These are phyloP conservation scores for Sardina pilchardus DNA, from an alignment of 2,113 vertebrate species.

Conservation along the genomic window DNA sequence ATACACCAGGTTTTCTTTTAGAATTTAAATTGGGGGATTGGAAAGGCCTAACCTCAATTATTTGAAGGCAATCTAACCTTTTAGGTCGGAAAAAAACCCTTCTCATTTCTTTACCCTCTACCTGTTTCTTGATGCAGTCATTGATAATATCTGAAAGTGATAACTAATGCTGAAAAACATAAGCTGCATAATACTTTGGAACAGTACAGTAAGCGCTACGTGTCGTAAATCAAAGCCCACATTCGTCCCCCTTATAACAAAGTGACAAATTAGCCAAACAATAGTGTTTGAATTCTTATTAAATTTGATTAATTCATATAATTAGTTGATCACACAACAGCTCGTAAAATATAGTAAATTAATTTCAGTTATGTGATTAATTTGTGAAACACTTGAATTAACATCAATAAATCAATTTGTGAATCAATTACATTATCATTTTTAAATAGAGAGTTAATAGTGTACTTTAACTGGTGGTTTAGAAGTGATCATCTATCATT, in stretches of 20 bases:
- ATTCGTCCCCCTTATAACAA: conserved; percentile 72
- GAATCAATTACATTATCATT: conserved; percentile 80
- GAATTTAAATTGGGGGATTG: conserved; percentile 1
- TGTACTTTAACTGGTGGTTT: conserved; percentile 63
- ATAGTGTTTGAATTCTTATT: conserved; percentile 83
- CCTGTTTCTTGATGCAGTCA: background rate
- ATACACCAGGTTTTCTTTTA: conserved; percentile 29
- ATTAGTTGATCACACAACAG: conserved; percentile 75
- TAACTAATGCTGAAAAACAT: conserved; percentile 25
- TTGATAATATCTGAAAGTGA: background rate
- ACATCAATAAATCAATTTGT: conserved; percentile 80
- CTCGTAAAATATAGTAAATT: conserved; percentile 74
- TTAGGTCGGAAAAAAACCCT: background rate
- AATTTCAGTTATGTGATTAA: conserved; percentile 76
- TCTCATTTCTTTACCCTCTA: background rate
- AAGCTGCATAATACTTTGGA: conserved; percentile 38
- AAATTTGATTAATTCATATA: conserved; percentile 84
- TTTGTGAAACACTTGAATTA: conserved; percentile 78
- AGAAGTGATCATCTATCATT: conserved; percentile 69
- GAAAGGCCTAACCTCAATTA: conserved; percentile 12
- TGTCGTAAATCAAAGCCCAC: conserved; percentile 72
- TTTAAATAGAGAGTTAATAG: conserved; percentile 73
- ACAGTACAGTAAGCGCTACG: conserved; percentile 51
- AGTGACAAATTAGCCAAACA: conserved; percentile 78
- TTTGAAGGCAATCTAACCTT: conserved; percentile 18